Percentiles rank a stretch among this genome's conserved stretches.
These are phyloP conservation scores for Paguma larvata DNA, from an alignment of 2,797 vertebrate genomes.

Conservation along the genomic window DNA sequence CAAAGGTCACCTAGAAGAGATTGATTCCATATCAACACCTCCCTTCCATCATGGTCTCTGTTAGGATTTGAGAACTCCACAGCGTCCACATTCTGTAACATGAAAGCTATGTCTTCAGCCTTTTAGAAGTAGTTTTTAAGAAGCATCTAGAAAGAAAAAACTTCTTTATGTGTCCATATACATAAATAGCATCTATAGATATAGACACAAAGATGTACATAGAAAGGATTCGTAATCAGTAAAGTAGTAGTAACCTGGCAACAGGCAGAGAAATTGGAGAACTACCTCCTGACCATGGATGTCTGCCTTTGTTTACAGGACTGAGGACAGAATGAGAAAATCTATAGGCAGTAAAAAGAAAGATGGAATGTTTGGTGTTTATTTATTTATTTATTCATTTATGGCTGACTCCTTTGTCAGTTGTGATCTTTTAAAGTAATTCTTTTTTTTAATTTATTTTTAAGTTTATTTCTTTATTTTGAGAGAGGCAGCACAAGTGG, in stretches of 20 bases:
- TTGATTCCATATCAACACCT: neutral
- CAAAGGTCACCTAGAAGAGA: conserved; percentile 18
- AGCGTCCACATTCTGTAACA: neutral
- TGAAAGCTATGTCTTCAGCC: neutral
- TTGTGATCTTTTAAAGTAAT: neutral
- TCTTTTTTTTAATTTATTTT: no score
- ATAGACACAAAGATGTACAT: neutral
- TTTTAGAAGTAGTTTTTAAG: neutral
- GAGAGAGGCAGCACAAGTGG: no score
- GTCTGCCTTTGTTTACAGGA: neutral
- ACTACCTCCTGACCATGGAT: neutral
- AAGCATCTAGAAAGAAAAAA: neutral
- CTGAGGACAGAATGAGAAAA: neutral
- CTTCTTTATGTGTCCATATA: neutral
- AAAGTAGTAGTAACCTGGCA: neutral
- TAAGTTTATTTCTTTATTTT: no score
- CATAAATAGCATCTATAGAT: neutral
- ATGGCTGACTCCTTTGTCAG: neutral
- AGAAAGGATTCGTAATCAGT: neutral
- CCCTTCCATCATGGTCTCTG: neutral
- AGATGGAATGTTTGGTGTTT: neutral
- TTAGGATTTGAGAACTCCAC: neutral
- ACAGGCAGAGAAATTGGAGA: neutral
- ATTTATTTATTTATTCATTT: no score
- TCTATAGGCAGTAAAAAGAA: conserved; percentile 41